Base-by-base conservation (phyloP, 1,140 invertebrate species). In the Maniola jurtina region DNA sequence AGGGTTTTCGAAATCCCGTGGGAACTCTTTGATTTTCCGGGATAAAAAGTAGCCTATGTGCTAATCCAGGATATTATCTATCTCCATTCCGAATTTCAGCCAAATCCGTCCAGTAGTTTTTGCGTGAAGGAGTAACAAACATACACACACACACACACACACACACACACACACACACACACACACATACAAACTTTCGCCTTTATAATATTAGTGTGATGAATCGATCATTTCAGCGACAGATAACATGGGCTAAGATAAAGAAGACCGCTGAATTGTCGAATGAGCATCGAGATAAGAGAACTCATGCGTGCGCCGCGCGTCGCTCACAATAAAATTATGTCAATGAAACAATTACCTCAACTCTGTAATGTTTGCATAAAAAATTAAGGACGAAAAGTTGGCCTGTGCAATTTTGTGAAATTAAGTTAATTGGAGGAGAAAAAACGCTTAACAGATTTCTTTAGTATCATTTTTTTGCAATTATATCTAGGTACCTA, bases 321-420 rank as follows among this genome's bases (percentile, higher is more conserved):
- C 8, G 52, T 55, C 52, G 33, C 11, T 55, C 16, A 34, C 52
- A 55, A 64, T 64, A 69, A 57, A 64, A 61, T 71, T 71, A 71
- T 67, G 69, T 67, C 64, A 71, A 64, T 64, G 65, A 71, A 61
- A 54, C 52, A 64, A 72, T 61, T 72, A 67, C 35, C 52, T 73
- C 59, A 60, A 52, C 50, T 50, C 52, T 40, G 50, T 60, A 38
- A 63, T 72, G 65, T 73, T 73, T 70, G 69, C 66, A 70, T 68
- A 73, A 70, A 70, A 67, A 70, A 71, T 73, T 73, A 72, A 71
- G 55, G 64, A 65, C 63, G 55, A 55, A 61, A 56, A 45, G 61
- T 71, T 63, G 64, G 16, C 11, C 45, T 38, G 66, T 57, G 56
- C 66, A 73, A 68, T 73, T 73, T 71, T 40, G 35, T 13, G 59